These are phyloP conservation scores for Catharus fuscescens DNA, from an alignment of 2,113 vertebrate species.

Conservation along the genomic window DNA sequence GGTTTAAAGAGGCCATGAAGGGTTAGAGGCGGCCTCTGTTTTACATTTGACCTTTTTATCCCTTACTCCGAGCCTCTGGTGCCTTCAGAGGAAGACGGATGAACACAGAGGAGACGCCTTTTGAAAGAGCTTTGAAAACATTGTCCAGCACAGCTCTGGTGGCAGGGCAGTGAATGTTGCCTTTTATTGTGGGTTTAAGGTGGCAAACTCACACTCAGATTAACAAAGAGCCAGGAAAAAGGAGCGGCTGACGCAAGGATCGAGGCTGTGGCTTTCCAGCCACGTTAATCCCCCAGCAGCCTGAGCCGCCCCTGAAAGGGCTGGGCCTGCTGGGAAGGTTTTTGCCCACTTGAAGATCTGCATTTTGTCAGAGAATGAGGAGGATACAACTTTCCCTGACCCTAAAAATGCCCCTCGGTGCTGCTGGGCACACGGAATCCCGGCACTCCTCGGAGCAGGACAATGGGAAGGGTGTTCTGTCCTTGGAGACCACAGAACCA, in stretches of 20 bases:
- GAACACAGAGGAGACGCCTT: neutral
- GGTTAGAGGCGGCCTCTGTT: neutral
- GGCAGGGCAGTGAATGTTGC: neutral
- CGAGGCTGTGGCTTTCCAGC: neutral
- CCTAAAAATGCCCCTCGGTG: rapidly evolving
- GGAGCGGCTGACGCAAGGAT: rapidly evolving
- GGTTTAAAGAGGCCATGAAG: neutral
- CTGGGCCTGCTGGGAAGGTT: neutral
- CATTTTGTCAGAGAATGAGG: neutral
- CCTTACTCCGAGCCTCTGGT: neutral
- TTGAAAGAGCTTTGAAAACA: neutral
- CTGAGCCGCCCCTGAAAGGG: neutral
- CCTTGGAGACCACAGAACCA: neutral
- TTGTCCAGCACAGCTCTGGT: neutral
- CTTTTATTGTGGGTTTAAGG: neutral
- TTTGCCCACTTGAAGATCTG: neutral
- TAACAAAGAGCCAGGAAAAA: neutral
- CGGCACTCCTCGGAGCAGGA: rapidly evolving
- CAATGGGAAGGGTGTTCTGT: rapidly evolving
- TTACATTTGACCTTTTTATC: constrained; percentile 34
- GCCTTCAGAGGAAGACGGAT: neutral
- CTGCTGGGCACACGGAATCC: neutral
- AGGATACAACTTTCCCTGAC: neutral
- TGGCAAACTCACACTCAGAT: neutral
- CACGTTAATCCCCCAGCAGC: neutral